Conservation (phyloP, 2,797 vertebrate genomes). For the Mycteria americana region DNA sequence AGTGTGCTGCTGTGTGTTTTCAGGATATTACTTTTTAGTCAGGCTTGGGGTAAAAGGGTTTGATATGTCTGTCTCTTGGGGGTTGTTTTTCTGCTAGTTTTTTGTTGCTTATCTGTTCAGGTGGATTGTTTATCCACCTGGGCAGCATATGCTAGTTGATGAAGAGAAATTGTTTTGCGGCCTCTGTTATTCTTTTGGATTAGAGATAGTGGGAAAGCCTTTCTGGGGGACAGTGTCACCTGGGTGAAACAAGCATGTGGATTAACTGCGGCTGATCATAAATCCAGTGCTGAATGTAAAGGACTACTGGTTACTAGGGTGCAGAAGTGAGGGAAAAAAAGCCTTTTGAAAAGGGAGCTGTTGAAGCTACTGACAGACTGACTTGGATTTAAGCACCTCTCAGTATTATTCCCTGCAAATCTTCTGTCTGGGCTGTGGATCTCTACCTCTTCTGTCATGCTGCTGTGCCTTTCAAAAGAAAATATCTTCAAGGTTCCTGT, state of each 20-base stretch:
- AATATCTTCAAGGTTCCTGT: neutral
- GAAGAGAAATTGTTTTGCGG: neutral
- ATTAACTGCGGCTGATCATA: neutral
- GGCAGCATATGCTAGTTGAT: neutral
- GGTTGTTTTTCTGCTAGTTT: neutral
- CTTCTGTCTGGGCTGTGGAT: neutral
- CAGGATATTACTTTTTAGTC: neutral
- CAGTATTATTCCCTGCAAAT: neutral
- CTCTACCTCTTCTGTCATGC: neutral
- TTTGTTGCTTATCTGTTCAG: neutral
- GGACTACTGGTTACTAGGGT: neutral
- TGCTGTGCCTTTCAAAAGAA: neutral
- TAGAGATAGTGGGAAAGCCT: neutral
- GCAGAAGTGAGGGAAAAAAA: neutral
- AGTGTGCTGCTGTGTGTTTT: neutral
- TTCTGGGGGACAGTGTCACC: neutral
- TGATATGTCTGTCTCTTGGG: neutral
- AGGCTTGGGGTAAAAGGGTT: neutral
- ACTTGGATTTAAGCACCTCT: neutral
- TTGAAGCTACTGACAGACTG: neutral
- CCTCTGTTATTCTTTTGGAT: neutral
- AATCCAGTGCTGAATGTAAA: neutral
- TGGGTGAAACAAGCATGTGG: neutral
- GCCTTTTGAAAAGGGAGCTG: neutral
- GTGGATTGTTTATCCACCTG: neutral